Percentiles rank a stretch among this genome's conserved stretches.
Evolutionary conservation across 2,888 invertebrate species (phyloP).

Genomic region (Heliconius ismenius): DNA sequence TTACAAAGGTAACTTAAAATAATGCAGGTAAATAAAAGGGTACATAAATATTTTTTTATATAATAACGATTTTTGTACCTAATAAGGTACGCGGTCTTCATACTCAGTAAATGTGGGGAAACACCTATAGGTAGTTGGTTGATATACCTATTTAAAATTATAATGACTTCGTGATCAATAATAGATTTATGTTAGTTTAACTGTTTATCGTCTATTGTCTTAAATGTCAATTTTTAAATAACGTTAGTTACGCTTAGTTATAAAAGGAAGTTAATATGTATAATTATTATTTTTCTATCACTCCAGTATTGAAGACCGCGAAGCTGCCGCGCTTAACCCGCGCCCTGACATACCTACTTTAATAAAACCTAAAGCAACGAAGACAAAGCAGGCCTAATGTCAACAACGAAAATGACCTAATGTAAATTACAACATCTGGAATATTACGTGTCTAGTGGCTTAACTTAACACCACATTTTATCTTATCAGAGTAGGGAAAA

Average conservation of each 20-base stretch:
- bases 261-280: neutral
- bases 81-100: constrained; percentile 41
- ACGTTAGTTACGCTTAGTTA: neutral
- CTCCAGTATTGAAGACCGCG: no score
- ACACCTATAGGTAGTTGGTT: constrained; percentile 32
- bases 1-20: neutral
- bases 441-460: no score
- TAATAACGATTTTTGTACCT: constrained; percentile 17
- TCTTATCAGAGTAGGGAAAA: no score
- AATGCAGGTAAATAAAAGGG: neutral
- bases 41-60: neutral
- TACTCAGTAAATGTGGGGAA: constrained; percentile 40
- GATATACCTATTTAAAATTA: constrained; percentile 41
- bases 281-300: no score
- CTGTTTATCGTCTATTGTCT: neutral
- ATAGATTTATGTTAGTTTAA: constrained; percentile 36
- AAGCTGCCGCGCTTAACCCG: no score
- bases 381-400: no score
- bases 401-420: no score
- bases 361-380: no score
- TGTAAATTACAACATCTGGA: no score
- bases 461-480: no score
- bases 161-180: constrained; percentile 39
- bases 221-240: constrained; percentile 1
- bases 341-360: no score